phyloP scores from a whole-genome alignment of 2,797 vertebrate genomes.

The Hydrocynus forskahlii region DNA sequence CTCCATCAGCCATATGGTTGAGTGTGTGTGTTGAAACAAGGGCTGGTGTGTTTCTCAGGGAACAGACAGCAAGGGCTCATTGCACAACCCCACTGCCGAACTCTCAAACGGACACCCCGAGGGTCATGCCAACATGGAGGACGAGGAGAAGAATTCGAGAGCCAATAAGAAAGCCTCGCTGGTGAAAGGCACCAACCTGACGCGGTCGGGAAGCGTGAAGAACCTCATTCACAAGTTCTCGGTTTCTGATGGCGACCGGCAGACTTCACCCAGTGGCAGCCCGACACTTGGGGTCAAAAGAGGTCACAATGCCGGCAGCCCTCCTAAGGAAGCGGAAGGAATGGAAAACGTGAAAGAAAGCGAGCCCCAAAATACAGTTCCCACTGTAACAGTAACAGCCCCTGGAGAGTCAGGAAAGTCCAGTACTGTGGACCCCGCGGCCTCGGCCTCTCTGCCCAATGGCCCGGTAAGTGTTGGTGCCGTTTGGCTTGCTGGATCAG shows the following conservation, averaged over 20 bases:
- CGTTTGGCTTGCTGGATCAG: background rate
- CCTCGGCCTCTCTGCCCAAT: conserved; percentile 30
- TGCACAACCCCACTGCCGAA: background rate
- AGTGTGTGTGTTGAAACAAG: conserved; percentile 48
- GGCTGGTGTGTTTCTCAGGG: conserved; percentile 60
- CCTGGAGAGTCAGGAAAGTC: conserved; percentile 55
- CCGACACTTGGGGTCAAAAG: background rate
- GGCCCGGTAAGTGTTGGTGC: conserved; percentile 60
- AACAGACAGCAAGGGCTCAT: conserved; percentile 36
- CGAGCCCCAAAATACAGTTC: conserved; percentile 6
- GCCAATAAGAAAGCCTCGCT: conserved; percentile 38
- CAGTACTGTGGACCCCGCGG: background rate
- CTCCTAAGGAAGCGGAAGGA: background rate
- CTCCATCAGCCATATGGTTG: background rate
- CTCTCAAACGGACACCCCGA: conserved; percentile 28
- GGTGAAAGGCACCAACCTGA: conserved; percentile 53
- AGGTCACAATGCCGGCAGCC: background rate
- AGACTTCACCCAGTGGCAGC: background rate
- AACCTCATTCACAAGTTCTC: conserved; percentile 74
- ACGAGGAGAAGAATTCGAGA: conserved; percentile 45
- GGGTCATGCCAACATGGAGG: background rate
- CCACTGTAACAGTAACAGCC: conserved; percentile 56
- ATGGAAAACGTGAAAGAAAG: background rate
- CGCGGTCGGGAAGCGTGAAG: conserved; percentile 67
- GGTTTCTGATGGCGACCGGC: conserved; percentile 8